Base-by-base conservation (phyloP, 92 coral and sea anemone genomes). In the Phenganax marumi region DNA sequence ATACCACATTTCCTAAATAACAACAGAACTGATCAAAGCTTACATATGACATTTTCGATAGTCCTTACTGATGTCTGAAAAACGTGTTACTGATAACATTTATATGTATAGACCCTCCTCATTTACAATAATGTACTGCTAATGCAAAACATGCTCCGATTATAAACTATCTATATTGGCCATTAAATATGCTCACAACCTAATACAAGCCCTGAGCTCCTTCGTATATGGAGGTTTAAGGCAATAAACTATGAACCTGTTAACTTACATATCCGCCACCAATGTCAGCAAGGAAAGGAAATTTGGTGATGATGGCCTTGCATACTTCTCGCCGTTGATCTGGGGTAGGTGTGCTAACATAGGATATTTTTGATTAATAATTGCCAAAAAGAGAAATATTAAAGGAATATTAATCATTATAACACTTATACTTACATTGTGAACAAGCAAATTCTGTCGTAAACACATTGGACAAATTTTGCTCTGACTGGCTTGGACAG, bases 321-420 rank as follows among this genome's bases (percentile, higher is more conserved):
- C 50, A 55, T 11, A 55, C 49, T 52, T 55, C 65, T 10, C 80
- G 16, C 26, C 66, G 23, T 54, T 75, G 80, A 22, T 75, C 80
- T 75, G 65, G 80, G 8, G 80, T 75, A 52, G 80, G 80, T 17
- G 80, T 52, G n/a, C 80, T 75, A 52, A 46, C 46, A 6, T 46
- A 43, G 16, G 18, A 72, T 23, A 53, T 16, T 53, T 53, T 53
- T 53, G 12, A 53, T 10, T 53, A 16, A 53, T 53, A 1, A 53
- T 53, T 16, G 57, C 57, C 57, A 53, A 58, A 58, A 58, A 58
- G 65, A 9, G 21, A 16, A 14, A 58, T 58, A 16, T 58, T 14
- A 58, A 58, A 33, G 43, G 43, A 1, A 33, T 33, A 33, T 33
- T 33, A 33, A 33, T 33, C 43, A 33, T 33, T 33, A 33, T 33